These are phyloP conservation scores for Halcyon smyrnensis DNA, from an alignment of 2,797 vertebrate species.

Conservation along the genomic window DNA sequence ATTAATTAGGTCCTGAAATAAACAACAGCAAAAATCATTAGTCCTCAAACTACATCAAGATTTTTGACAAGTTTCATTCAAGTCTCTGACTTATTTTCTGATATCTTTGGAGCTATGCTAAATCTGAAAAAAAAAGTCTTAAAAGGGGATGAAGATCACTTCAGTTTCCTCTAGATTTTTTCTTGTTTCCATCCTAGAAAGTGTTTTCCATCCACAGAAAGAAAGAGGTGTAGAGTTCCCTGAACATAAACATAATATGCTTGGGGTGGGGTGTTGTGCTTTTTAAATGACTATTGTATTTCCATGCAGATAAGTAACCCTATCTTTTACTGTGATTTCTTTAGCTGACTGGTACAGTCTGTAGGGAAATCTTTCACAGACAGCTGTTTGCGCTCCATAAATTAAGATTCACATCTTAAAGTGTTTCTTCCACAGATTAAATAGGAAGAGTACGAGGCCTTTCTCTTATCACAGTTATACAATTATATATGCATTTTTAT, in stretches of 20 bases:
- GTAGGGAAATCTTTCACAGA: background rate
- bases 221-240: background rate
- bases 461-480: background rate
- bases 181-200: background rate
- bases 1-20: background rate
- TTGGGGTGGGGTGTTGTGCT: background rate
- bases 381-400: background rate
- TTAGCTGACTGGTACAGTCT: background rate
- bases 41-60: background rate
- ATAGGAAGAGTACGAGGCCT: background rate
- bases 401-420: background rate
- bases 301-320: background rate
- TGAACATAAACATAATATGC: background rate
- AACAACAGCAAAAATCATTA: background rate
- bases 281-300: background rate
- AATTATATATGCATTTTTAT: background rate
- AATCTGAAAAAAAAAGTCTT: background rate
- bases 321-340: background rate
- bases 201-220: background rate
- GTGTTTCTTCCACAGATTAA: background rate
- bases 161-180: background rate
- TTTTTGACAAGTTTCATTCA: background rate
- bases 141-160: background rate
- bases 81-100: background rate
- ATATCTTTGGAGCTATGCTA: background rate